Conservation (phyloP, 2,797 vertebrate species). For the Menidia menidia region DNA sequence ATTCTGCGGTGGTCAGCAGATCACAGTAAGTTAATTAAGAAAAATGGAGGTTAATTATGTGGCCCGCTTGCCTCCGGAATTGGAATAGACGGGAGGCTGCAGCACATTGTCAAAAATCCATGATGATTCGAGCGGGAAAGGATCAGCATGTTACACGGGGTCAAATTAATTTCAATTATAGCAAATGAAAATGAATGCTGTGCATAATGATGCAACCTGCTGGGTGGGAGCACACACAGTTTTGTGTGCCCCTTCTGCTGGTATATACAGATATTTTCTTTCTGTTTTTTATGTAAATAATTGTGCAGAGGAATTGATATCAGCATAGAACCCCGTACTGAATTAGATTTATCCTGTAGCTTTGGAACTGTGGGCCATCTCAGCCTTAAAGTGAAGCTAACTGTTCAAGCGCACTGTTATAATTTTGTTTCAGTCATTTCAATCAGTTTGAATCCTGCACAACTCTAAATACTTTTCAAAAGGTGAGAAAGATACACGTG, state of each 20-base stretch:
- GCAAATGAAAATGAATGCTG: background rate
- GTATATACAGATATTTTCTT: background rate
- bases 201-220: background rate
- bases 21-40: constrained; percentile 60
- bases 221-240: background rate
- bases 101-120: constrained; percentile 14
- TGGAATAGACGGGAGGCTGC: constrained; percentile 18
- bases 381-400: background rate
- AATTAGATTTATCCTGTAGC: background rate
- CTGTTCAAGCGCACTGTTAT: too few species aligned
- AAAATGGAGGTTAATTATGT: constrained; percentile 65
- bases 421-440: too few species aligned
- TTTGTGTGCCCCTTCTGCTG: background rate
- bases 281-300: background rate
- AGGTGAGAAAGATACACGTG: background rate
- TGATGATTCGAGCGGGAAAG: constrained; percentile 32
- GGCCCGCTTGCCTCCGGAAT: constrained; percentile 43
- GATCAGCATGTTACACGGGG: constrained; percentile 24
- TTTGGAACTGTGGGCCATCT: background rate
- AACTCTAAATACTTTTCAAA: background rate
- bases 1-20: constrained; percentile 33
- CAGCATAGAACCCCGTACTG: background rate
- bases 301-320: background rate
- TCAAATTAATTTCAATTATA: constrained; percentile 14
- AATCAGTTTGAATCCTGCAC: too few species aligned